These are phyloP conservation scores for Polyommatus iphigenia DNA, from an alignment of 2,888 invertebrate species.

Conservation along the genomic window DNA sequence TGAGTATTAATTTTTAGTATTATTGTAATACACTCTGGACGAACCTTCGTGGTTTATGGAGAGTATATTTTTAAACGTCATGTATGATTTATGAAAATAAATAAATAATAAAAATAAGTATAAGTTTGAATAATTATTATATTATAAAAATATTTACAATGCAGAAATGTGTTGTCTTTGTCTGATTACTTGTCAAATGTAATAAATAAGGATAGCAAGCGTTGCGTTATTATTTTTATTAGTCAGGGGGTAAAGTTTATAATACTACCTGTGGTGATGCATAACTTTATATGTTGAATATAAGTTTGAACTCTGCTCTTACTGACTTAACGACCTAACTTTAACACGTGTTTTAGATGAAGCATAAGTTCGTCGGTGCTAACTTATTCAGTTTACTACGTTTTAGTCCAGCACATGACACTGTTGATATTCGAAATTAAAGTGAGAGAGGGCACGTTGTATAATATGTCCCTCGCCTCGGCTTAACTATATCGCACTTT, in stretches of 20 bases:
- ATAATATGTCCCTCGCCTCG: neutral
- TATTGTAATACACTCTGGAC: no score
- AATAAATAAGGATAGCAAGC: no score
- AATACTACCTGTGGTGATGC: neutral
- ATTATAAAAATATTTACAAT: no score
- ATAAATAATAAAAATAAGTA: no score
- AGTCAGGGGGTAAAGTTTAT: neutral
- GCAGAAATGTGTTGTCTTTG: no score
- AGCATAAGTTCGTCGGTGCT: neutral
- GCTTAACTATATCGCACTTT: neutral
- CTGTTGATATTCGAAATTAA: neutral
- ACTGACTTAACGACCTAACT: neutral
- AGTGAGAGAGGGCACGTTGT: neutral
- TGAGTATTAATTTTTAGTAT: no score
- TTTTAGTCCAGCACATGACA: neutral
- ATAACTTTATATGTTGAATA: neutral
- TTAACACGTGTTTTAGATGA: neutral
- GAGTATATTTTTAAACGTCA: no score
- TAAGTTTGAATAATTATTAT: no score
- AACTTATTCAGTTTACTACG: neutral
- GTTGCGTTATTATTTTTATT: no score
- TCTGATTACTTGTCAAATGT: no score
- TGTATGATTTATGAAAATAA: no score
- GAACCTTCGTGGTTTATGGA: no score
- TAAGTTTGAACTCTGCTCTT: neutral